These are phyloP conservation scores for Thryonomys swinderianus DNA, from an alignment of 2,113 vertebrate genomes.

Conservation along the genomic window DNA sequence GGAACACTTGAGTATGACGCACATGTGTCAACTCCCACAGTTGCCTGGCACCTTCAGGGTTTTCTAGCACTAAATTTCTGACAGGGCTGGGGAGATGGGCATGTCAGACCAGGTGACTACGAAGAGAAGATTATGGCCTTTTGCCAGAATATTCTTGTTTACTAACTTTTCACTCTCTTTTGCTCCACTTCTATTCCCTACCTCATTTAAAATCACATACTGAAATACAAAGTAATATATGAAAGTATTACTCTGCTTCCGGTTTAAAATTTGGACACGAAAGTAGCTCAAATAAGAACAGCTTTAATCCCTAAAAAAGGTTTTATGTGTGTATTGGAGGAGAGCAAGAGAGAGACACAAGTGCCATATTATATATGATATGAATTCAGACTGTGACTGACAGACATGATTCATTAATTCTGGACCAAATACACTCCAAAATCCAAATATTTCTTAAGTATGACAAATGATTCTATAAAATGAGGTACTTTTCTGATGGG, in stretches of 20 bases:
- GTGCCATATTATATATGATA: neutral
- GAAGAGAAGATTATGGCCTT: neutral
- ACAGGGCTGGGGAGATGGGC: neutral
- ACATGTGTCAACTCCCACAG: neutral
- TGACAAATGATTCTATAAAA: constrained; percentile 8
- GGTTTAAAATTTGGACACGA: constrained; percentile 26
- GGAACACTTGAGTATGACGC: neutral
- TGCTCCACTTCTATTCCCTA: neutral
- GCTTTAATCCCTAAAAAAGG: neutral
- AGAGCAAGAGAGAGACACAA: too few species aligned
- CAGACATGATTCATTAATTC: constrained; percentile 37
- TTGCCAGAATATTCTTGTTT: neutral
- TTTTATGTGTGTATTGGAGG: too few species aligned
- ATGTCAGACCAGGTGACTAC: too few species aligned
- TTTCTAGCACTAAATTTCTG: neutral
- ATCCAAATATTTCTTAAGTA: constrained; percentile 22
- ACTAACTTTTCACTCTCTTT: neutral
- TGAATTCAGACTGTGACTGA: constrained; percentile 9
- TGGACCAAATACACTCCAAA: constrained; percentile 14
- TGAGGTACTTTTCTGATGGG: neutral
- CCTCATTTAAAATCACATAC: neutral
- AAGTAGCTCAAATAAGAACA: neutral
- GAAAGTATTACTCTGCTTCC: neutral
- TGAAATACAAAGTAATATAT: neutral
- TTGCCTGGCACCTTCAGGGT: neutral